Percentiles rank a stretch among this genome's conserved stretches.
These are phyloP conservation scores for Eristalinus aeneus DNA, from an alignment of 2,888 invertebrate species.

Conservation along the genomic window DNA sequence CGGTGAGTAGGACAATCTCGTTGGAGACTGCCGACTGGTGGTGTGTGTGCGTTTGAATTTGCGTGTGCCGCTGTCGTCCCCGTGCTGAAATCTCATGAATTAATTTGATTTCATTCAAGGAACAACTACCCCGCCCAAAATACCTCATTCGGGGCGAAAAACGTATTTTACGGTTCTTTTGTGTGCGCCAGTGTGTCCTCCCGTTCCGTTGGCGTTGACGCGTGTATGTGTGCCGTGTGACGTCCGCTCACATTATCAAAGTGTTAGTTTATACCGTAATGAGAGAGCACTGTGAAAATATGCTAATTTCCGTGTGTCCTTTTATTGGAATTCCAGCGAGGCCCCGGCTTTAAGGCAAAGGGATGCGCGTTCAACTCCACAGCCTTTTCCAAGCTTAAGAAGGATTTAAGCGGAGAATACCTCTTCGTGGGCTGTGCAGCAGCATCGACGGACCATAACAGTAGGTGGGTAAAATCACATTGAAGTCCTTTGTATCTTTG, in stretches of 20 bases:
- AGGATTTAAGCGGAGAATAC: conserved; percentile 42
- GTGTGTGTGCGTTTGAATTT: conserved; percentile 48
- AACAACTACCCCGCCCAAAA: conserved; percentile 1
- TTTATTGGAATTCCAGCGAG: conserved; percentile 40
- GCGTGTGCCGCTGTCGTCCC: conserved; percentile 49
- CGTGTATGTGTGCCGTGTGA: neutral
- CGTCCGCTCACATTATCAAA: conserved; percentile 27
- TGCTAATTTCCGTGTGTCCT: conserved; percentile 53
- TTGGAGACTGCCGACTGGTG: neutral
- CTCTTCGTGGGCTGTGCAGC: neutral
- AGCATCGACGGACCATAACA: conserved; percentile 25
- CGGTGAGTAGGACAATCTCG: conserved; percentile 41
- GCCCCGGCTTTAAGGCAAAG: conserved; percentile 27
- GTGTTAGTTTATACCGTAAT: conserved; percentile 32
- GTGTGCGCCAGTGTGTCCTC: neutral
- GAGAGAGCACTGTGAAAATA: conserved; percentile 43
- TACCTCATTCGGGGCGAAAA: neutral
- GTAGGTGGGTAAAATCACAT: conserved; percentile 40
- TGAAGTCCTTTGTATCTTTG: conserved; percentile 2
- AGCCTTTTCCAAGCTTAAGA: conserved; percentile 48
- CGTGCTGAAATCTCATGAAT: conserved; percentile 56
- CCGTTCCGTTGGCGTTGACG: neutral
- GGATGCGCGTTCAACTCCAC: conserved; percentile 47
- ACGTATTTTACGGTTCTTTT: conserved; percentile 18
- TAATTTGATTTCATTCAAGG: conserved; percentile 52